Conservation (phyloP, 2,888 invertebrate genomes). For the Thymelicus acteon region DNA sequence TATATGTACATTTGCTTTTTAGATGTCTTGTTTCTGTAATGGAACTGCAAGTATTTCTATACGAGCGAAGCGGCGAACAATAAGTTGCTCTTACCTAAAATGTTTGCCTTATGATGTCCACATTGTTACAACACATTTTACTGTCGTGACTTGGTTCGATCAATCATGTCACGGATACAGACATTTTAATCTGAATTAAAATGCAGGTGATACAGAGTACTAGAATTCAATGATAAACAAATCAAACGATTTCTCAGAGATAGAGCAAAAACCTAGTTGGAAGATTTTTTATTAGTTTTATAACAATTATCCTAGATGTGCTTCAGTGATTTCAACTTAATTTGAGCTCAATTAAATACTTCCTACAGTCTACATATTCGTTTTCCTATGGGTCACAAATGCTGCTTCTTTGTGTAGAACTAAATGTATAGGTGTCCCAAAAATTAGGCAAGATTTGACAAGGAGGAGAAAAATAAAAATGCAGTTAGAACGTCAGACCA, state of each 20-base stretch:
- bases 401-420: too few species aligned
- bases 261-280: neutral
- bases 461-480: too few species aligned
- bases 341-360: slow-evolving; percentile 6
- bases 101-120: too few species aligned
- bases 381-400: too few species aligned
- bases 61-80: too few species aligned
- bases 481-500: too few species aligned
- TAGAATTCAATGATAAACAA: neutral
- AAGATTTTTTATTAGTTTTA: neutral
- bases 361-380: neutral
- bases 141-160: neutral
- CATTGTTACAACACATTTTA: neutral
- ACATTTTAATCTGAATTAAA: neutral
- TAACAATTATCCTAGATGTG: slow-evolving; percentile 13
- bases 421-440: too few species aligned
- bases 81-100: too few species aligned
- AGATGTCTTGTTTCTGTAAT: too few species aligned
- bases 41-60: too few species aligned
- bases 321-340: slow-evolving; percentile 21
- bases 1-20: too few species aligned
- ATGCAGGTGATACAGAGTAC: neutral
- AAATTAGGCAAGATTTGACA: too few species aligned
- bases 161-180: slow-evolving; percentile 5
- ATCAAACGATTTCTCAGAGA: neutral